These are phyloP conservation scores for Metopolophium dirhodum DNA, from an alignment of 1,140 invertebrate species.

Conservation along the genomic window DNA sequence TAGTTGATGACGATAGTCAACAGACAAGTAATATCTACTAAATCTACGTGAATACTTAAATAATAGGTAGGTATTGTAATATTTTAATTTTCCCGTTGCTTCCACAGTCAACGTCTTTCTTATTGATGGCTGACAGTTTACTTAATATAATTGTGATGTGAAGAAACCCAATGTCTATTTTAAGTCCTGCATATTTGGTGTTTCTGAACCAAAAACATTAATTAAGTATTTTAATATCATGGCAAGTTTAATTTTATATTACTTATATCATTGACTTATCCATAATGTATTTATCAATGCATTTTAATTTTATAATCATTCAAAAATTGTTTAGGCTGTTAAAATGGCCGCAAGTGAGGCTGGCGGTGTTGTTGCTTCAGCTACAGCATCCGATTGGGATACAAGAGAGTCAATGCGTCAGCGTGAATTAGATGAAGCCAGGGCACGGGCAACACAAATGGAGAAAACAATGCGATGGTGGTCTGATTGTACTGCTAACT, in stretches of 20 bases:
- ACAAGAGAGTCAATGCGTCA: slow-evolving; percentile 74
- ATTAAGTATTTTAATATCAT: background rate
- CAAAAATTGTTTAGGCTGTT: background rate
- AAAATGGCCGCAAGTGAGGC: slow-evolving; percentile 12
- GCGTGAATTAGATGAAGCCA: slow-evolving; percentile 87
- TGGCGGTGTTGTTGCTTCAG: background rate
- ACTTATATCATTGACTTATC: background rate
- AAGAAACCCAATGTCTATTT: background rate
- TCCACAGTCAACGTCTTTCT: background rate
- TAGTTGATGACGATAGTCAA: no score
- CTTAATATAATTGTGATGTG: background rate
- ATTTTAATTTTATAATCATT: background rate
- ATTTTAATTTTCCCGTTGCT: background rate
- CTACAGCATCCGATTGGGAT: slow-evolving; percentile 71
- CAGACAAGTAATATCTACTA: background rate
- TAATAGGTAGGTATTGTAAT: background rate
- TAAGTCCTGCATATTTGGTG: background rate
- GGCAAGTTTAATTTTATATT: background rate
- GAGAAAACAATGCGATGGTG: slow-evolving; percentile 99
- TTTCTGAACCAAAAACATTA: background rate
- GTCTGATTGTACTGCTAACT: slow-evolving; percentile 89
- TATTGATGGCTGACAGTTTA: background rate
- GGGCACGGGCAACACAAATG: slow-evolving; percentile 92
- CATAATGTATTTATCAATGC: background rate
- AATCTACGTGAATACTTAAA: background rate